phyloP scores from a whole-genome alignment of 2,797 vertebrate genomes.

The Choloepus didactylus region DNA sequence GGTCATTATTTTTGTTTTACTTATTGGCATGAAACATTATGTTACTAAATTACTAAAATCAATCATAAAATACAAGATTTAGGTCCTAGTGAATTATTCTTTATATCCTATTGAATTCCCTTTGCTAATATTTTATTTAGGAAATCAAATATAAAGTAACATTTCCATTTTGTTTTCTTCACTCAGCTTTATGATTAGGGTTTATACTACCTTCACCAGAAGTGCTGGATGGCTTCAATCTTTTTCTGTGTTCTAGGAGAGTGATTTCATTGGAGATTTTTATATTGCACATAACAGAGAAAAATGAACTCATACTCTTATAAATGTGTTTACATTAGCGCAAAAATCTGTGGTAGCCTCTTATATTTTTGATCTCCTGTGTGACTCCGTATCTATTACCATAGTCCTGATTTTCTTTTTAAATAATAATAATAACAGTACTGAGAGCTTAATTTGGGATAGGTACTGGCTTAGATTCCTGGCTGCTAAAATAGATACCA shows the following conservation, averaged over 20 bases:
- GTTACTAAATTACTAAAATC: neutral
- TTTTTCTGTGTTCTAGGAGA: neutral
- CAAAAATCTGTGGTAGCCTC: neutral
- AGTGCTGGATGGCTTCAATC: neutral
- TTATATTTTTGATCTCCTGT: neutral
- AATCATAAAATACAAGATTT: neutral
- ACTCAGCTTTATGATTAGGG: neutral
- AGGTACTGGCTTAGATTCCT: neutral
- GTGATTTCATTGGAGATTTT: neutral
- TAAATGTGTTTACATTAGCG: neutral
- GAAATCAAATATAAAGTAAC: neutral
- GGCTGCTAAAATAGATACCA: too few relatives aligned
- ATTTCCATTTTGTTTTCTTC: neutral
- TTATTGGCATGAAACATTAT: neutral
- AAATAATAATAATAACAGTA: neutral
- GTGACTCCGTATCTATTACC: neutral
- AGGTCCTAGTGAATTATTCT: neutral
- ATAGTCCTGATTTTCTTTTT: neutral
- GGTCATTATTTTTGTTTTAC: constrained; percentile 18
- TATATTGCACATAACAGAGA: neutral
- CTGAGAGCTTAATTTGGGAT: neutral
- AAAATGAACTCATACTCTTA: neutral
- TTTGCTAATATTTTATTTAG: neutral
- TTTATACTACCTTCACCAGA: neutral
- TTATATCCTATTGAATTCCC: neutral